Percentiles rank a stretch among this genome's conserved stretches.
These are phyloP conservation scores for Charina bottae DNA, from an alignment of 2,113 vertebrate species.

Conservation along the genomic window DNA sequence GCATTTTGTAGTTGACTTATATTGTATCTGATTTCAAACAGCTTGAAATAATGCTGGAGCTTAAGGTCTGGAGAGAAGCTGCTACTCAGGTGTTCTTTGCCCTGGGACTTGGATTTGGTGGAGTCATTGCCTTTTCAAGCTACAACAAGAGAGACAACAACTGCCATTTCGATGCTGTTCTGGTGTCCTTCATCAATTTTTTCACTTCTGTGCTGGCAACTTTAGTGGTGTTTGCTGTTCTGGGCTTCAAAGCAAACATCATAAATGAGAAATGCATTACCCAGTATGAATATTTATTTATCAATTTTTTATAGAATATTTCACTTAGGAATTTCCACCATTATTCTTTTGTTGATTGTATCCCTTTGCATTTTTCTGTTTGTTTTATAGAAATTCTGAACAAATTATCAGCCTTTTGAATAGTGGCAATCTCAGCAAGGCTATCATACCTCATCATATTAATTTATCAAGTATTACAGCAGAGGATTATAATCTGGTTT, in stretches of 20 bases:
- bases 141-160: slow-evolving; percentile 99
- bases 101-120: slow-evolving; percentile 95
- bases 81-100: slow-evolving; percentile 98
- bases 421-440: slow-evolving; percentile 76
- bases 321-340: slow-evolving; percentile 15
- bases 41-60: slow-evolving; percentile 96
- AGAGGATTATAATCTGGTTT: slow-evolving; percentile 88
- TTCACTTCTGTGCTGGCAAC: slow-evolving; percentile 97
- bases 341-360: slow-evolving; percentile 15
- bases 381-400: slow-evolving; percentile 84
- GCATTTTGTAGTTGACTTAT: slow-evolving; percentile 67
- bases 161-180: slow-evolving; percentile 97
- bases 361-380: slow-evolving; percentile 40
- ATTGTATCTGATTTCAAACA: slow-evolving; percentile 77
- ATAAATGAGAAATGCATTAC: slow-evolving; percentile 88
- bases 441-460: slow-evolving; percentile 87
- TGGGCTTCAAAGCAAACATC: slow-evolving; percentile 98
- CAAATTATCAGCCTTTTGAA: slow-evolving; percentile 84
- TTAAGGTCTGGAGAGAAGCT: slow-evolving; percentile 96
- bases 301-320: slow-evolving; percentile 53
- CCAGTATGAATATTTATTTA: slow-evolving; percentile 74
- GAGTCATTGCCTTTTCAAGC: slow-evolving; percentile 98
- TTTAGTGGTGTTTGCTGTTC: slow-evolving; percentile 96
- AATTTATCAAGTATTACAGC: slow-evolving; percentile 84
- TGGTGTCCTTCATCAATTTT: slow-evolving; percentile 98